Evolutionary conservation across 2,113 vertebrate species (phyloP).

Genomic region (Callaeas wilsoni): DNA sequence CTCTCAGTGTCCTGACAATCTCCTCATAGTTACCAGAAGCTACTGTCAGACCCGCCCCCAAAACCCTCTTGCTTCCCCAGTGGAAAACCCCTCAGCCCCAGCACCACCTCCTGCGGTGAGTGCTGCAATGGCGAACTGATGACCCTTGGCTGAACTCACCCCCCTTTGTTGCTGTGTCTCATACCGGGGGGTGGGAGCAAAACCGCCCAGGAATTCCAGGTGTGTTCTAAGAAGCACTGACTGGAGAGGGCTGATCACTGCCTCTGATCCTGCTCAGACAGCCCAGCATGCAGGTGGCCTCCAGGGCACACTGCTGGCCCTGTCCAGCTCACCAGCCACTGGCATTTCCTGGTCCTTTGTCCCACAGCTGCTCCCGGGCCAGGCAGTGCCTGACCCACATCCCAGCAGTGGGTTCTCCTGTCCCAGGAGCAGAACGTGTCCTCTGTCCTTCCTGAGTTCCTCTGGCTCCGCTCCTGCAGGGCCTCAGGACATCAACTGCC

Average conservation of each 20-base stretch:
- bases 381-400: background rate
- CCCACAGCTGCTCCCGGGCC: background rate
- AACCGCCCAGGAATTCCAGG: fast-evolving
- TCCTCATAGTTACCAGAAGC: background rate
- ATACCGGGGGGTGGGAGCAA: background rate
- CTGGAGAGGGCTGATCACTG: background rate
- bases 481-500: background rate
- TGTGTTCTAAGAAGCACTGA: background rate
- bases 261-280: background rate
- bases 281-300: background rate
- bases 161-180: fast-evolving
- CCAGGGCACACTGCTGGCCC: background rate
- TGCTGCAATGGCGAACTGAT: fast-evolving
- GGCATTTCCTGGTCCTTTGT: background rate
- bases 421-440: background rate
- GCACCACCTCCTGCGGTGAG: fast-evolving
- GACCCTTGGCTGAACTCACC: background rate
- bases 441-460: background rate
- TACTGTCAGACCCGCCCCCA: background rate
- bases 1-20: background rate
- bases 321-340: background rate
- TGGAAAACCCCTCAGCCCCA: background rate
- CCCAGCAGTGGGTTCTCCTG: background rate
- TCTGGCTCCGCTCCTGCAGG: background rate
- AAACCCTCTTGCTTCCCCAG: background rate